These are phyloP conservation scores for Drosophila ficusphila DNA, from an alignment of 1,140 invertebrate genomes.

Conservation along the genomic window DNA sequence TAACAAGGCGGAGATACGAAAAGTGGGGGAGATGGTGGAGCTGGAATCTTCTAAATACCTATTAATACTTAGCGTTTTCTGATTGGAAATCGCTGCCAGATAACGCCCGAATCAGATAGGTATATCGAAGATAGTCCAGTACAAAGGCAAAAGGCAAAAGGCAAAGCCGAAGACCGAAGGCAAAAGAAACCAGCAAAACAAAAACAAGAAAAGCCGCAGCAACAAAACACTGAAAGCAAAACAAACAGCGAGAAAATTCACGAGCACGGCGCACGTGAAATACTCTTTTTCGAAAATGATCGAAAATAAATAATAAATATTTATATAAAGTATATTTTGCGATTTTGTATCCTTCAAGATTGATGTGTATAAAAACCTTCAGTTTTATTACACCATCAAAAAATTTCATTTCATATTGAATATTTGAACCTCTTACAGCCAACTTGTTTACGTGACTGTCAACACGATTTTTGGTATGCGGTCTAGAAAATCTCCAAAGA, in stretches of 20 bases:
- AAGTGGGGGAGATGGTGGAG: background rate
- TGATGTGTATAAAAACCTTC: no score
- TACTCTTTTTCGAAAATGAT: no score
- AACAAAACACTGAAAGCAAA: slow-evolving; percentile 30
- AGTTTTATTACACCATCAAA: no score
- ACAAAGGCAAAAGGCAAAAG: slow-evolving; percentile 29
- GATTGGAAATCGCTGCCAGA: slow-evolving; percentile 60
- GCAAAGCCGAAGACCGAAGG: slow-evolving; percentile 8
- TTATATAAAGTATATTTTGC: no score
- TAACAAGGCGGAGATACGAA: slow-evolving; percentile 1
- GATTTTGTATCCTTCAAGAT: no score
- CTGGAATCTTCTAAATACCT: slow-evolving; percentile 22
- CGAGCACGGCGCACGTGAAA: background rate
- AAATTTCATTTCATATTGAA: no score
- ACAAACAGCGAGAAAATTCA: slow-evolving; percentile 13
- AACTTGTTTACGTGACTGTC: background rate
- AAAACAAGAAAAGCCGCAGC: slow-evolving; percentile 36
- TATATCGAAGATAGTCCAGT: slow-evolving; percentile 36
- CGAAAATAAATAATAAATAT: no score
- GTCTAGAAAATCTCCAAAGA: background rate
- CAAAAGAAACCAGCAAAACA: slow-evolving; percentile 34
- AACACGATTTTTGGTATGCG: background rate
- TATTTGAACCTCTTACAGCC: no score
- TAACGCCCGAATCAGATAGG: slow-evolving; percentile 41
- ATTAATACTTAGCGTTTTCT: slow-evolving; percentile 29